Conservation (phyloP, 2,797 vertebrate genomes). For the Melanotaenia pygmaea region DNA sequence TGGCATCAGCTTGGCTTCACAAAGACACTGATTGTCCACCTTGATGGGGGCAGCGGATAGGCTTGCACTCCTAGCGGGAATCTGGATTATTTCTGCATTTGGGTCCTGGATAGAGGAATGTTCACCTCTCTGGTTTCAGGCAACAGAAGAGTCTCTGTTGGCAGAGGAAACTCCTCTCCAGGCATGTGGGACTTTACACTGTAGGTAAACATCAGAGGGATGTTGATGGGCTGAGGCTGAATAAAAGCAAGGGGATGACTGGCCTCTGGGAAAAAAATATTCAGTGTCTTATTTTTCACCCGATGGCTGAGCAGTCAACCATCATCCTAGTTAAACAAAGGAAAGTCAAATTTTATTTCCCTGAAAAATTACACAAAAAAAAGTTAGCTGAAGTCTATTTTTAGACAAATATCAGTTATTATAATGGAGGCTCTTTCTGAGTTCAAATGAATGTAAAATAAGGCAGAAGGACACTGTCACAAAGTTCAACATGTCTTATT, state of each 20-base stretch:
- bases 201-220: constrained; percentile 32
- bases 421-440: too few species aligned
- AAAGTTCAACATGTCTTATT: too few species aligned
- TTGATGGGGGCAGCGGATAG: constrained; percentile 49
- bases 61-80: constrained; percentile 62
- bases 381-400: too few species aligned
- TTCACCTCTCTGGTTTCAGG: constrained; percentile 61
- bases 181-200: constrained; percentile 6
- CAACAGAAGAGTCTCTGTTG: constrained; percentile 68
- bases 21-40: constrained; percentile 78
- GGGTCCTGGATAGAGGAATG: constrained; percentile 65
- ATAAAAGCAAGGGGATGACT: constrained; percentile 1
- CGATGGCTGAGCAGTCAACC: too few species aligned
- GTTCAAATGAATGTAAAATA: too few species aligned
- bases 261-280: too few species aligned
- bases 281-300: too few species aligned
- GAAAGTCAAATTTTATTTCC: too few species aligned
- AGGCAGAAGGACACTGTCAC: too few species aligned
- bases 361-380: too few species aligned
- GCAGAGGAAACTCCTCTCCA: constrained; percentile 46
- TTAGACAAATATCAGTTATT: too few species aligned
- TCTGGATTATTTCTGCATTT: constrained; percentile 65
- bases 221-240: background rate
- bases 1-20: constrained; percentile 61
- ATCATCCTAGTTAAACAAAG: too few species aligned